Base-by-base conservation (phyloP, 2,888 invertebrate genomes). In the Lomographa bimaculata region DNA sequence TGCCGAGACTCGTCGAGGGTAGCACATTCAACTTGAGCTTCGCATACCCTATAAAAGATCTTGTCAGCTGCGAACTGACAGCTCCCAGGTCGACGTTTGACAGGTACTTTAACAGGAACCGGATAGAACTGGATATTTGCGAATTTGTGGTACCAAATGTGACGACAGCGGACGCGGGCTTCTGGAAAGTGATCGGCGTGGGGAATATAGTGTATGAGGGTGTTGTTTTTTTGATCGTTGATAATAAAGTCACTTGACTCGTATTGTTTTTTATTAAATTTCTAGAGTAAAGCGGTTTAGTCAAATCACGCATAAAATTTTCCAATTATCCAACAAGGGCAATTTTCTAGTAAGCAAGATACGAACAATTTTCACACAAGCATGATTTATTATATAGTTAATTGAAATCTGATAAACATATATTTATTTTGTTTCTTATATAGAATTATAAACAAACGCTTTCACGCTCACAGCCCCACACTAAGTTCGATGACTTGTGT, bases 121-220 rank as follows among this genome's bases (percentile, higher is more conserved):
- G 35, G 2, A 42, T 60, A 8, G 47, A 73, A 2, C 40, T 58
- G 29, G 54, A 59, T 5, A 56, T 38, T 3, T 87, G 87, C 39
- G 71, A 66, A 0, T 87, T 70, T 24, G 35, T 57, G 0, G 39
- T 87, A 3, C 59, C 57, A 0, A 80, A 85, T 38, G 45, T 85
- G 0, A 80, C 76, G 0, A 41, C 20, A 7, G 24, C 46, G 0
- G 86, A 87, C 21, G 48, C 50, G 4, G 87, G 86, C 0, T 0
- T 38, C 0, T 87, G 86, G 86, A 58, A n/a, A 1, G 72, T 87
- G 1, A 49, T 64, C 0, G 87, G 68, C 0, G 70, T 85, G 0
- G 85, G 84, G 0, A 66, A 50, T 9, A 75, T 86, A 2, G 64
- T 78, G 0, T 81, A 79, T 8, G 48, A 57, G 38, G 54, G 54